phyloP scores from a whole-genome alignment of 2,888 invertebrate species.

The Petrolisthes cinctipes region DNA sequence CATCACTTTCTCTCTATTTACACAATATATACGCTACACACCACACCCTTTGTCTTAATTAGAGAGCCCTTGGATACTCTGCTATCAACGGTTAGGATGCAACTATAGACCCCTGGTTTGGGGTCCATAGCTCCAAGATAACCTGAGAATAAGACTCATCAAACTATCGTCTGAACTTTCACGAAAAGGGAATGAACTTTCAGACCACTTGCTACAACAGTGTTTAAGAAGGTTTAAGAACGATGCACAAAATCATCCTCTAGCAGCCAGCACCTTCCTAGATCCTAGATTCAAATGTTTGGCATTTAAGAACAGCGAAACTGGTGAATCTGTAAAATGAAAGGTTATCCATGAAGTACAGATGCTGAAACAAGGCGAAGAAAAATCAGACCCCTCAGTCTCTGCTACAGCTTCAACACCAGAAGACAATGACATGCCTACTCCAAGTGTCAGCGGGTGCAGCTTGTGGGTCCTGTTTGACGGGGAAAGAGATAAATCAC shows the following conservation, averaged over 20 bases:
- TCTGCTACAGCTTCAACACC: background rate
- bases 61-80: too few species aligned
- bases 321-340: background rate
- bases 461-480: background rate
- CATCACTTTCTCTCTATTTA: too few species aligned
- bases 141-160: too few species aligned
- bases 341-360: background rate
- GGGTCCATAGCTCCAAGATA: too few species aligned
- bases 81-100: too few species aligned
- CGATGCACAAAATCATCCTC: background rate
- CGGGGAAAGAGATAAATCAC: background rate
- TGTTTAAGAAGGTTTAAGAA: background rate
- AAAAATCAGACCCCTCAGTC: background rate
- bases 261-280: background rate
- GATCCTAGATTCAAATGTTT: background rate
- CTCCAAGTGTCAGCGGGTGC: background rate
- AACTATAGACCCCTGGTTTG: too few species aligned
- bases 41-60: too few species aligned
- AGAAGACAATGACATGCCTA: background rate
- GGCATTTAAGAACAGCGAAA: background rate
- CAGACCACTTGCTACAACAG: background rate
- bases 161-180: background rate
- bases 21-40: too few species aligned
- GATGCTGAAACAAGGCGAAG: background rate
- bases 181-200: background rate